Percentiles rank a stretch among this genome's conserved stretches.
These are phyloP conservation scores for Callyntrura sp. DNA, from an alignment of 2,888 invertebrate genomes.

Conservation along the genomic window DNA sequence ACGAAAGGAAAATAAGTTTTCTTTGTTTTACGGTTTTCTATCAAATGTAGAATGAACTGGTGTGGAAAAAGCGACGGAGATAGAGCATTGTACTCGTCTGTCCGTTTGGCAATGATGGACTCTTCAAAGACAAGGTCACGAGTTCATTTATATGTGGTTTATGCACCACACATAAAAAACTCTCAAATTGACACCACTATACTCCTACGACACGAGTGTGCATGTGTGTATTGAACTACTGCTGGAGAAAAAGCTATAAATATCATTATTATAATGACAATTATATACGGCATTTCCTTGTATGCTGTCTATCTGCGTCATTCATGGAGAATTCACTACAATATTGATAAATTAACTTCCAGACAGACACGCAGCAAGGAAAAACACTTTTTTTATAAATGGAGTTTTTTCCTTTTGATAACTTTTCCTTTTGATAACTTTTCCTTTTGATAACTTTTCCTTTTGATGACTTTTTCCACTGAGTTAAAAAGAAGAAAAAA, in stretches of 20 bases:
- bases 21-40: neutral
- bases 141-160: slow-evolving; percentile 65
- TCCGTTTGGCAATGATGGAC: neutral
- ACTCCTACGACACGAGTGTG: neutral
- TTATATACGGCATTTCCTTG: neutral
- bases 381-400: no score
- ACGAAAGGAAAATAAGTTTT: neutral
- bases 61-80: neutral
- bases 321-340: no score
- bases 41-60: neutral
- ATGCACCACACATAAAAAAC: neutral
- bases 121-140: slow-evolving; percentile 52
- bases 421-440: no score
- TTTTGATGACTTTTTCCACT: no score
- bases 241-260: slow-evolving; percentile 5
- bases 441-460: no score
- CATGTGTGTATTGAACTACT: neutral
- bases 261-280: neutral
- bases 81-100: slow-evolving; percentile 12
- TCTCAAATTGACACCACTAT: neutral
- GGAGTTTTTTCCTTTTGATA: no score
- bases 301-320: neutral
- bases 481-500: neutral
- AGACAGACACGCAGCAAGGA: no score
- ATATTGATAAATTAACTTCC: no score